Percentiles rank a stretch among this genome's conserved stretches.
Conservation (phyloP, 2,113 vertebrate genomes). For the Cisticola juncidis region DNA sequence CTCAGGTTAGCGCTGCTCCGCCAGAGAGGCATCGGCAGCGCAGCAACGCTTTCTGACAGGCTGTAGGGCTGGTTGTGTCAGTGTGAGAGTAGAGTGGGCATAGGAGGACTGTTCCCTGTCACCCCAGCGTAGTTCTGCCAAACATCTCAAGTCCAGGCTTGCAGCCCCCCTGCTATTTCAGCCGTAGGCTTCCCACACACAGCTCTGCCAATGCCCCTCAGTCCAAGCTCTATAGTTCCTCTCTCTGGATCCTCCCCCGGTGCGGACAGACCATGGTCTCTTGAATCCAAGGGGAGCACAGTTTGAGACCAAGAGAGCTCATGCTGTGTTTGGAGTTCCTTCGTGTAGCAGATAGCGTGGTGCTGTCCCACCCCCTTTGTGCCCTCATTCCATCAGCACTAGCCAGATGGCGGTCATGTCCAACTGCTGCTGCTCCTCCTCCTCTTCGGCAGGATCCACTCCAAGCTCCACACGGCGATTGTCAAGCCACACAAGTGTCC, state of each 20-base stretch:
- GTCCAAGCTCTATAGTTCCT: slow-evolving; percentile 57
- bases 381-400: slow-evolving; percentile 65
- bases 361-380: slow-evolving; percentile 68
- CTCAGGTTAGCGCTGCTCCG: not conserved
- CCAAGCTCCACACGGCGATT: slow-evolving; percentile 95
- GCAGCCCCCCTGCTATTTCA: slow-evolving; percentile 27
- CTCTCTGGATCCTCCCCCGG: slow-evolving; percentile 71
- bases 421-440: slow-evolving; percentile 80
- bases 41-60: not conserved
- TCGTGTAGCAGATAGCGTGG: slow-evolving; percentile 60
- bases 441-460: slow-evolving; percentile 88
- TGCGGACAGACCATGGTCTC: slow-evolving; percentile 46
- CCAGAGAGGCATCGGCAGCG: not conserved
- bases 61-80: not conserved
- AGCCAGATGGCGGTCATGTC: slow-evolving; percentile 67
- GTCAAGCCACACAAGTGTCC: slow-evolving; percentile 98
- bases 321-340: slow-evolving; percentile 45
- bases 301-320: slow-evolving; percentile 12
- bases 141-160: slow-evolving; percentile 19
- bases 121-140: not conserved
- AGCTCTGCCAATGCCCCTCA: slow-evolving; percentile 61
- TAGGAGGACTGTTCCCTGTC: slow-evolving; percentile 16
- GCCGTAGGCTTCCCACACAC: slow-evolving; percentile 43
- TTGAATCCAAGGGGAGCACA: slow-evolving; percentile 22
- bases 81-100: not conserved